Percentiles rank a stretch among this genome's conserved stretches.
Evolutionary conservation across 1,140 invertebrate species (phyloP).

Genomic region (Bombus cullumanus): DNA sequence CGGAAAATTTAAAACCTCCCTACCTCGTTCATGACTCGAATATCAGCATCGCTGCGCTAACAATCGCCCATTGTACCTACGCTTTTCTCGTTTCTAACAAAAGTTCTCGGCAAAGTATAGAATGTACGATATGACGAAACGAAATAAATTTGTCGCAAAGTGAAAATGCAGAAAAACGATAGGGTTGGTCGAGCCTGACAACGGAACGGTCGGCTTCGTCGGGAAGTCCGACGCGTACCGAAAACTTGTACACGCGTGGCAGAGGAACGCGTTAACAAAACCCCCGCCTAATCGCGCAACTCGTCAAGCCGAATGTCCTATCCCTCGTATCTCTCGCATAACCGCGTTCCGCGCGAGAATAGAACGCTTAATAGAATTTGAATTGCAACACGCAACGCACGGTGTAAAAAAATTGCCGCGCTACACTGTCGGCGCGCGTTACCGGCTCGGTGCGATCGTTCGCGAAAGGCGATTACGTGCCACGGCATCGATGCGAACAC

Average conservation of each 20-base stretch:
- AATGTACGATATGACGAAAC: neutral
- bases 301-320: neutral
- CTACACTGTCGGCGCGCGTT: neutral
- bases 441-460: neutral
- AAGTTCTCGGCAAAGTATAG: neutral
- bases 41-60: neutral
- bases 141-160: neutral
- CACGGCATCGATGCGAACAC: neutral
- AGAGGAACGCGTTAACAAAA: too few species aligned
- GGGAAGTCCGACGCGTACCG: too few species aligned
- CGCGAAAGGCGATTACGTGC: conserved; percentile 10
- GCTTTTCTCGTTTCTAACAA: neutral
- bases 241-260: too few species aligned
- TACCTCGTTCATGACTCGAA: neutral
- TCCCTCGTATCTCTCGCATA: neutral
- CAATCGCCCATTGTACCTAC: neutral
- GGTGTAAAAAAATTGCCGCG: neutral
- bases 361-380: neutral
- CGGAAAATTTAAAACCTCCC: neutral
- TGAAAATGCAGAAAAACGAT: too few species aligned
- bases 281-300: neutral
- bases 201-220: too few species aligned
- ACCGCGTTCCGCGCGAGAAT: neutral
- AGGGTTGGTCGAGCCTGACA: too few species aligned
- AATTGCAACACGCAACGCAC: neutral